Evolutionary conservation across 2,888 invertebrate genomes (phyloP), one percentile per base, ranked within the genome.

Genomic region (Lobophora halterata): DNA sequence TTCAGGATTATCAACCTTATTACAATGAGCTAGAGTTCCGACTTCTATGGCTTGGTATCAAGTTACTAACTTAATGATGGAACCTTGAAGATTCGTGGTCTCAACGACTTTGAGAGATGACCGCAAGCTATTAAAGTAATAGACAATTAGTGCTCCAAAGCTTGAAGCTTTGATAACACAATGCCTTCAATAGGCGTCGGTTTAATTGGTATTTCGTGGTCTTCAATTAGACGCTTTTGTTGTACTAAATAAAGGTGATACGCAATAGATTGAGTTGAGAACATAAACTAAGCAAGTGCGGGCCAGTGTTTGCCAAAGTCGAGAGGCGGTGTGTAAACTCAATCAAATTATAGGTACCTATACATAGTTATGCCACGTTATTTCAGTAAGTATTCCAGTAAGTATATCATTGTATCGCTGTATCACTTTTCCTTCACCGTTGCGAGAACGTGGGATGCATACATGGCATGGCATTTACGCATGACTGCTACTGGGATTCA

Each of bases 41-140:
- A 37, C 28, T 37, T 2, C 39, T 24, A 40, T 42, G 40, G 34
- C 46, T 40, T 40, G 17, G 52, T 70, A 52, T 21, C 17, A 30
- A 25, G 30, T 24, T 14, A 10, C 16, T 24, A 32, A 24, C 32
- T 21, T 37, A 27, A 33, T 18, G 26, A 14, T 7, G 5, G 30
- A 20, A 65, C 77, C 76, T 78, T 79, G 76, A 55, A 60, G 64
- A 55, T 65, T 71, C 66, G 68, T 71, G 71, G 60, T 59, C 63
- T 53, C 42, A 43, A 52, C 64, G 78, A 78, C 76, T 77, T 78
- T 79, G 78, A 71, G 61, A 55, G 55, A 66, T 66, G 62, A 55
- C 54, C 55, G 40, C 54, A 46, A 46, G 55, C 61, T 66, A 72
- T 71, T 69, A 71, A 52, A 45, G 46, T 47, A 55, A 60, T 65